Evolutionary conservation across 2,797 vertebrate species (phyloP), one percentile per base, ranked within the genome.

Genomic region (Scyliorhinus canicula): DNA sequence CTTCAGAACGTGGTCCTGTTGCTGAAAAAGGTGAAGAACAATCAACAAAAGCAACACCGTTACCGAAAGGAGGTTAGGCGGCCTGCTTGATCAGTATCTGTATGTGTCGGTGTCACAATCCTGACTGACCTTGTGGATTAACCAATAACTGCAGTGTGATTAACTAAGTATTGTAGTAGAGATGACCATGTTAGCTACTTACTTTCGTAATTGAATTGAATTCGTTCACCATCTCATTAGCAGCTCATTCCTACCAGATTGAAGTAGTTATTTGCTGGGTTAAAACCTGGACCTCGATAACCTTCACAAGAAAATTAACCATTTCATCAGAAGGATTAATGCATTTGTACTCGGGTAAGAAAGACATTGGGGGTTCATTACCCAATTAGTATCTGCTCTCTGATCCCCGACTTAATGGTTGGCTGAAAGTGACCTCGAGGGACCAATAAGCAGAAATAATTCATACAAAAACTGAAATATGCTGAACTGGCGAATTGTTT

Each of bases 61-160:
- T 28, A 69, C 16, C 44, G 8, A n/a, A 96, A 97, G 95, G 96
- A 96, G 97, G 97, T 97, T 96, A 97, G 97, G 97, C 96, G 95
- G 96, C 95, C n/a, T 96, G 96, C 95, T 96, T 97, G 96, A 96
- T 71, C 14, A 3, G 40, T 95, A 8, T 40, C n/a, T 60, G 88
- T 95, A 47, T 95, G 57, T 93, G 93, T 95, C 95, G 95, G 95
- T 96, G 97, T 97, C 97, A 97, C 97, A 97, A 97, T 97, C 97
- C 95, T 97, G 97, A 97, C 97, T 95, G 95, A 96, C 95, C 96
- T 96, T 97, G 98, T 98, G 97, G 98, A 96, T 97, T 98, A 97
- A 98, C 97, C 97, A 97, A 97, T 96, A 98, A 96, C 98, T 96
- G 5, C 26, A 16, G 69, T 50, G 93, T 71, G 24, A 71, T 67